Evolutionary conservation across 1,140 invertebrate genomes (phyloP).

Genomic region (Diprion similis): DNA sequence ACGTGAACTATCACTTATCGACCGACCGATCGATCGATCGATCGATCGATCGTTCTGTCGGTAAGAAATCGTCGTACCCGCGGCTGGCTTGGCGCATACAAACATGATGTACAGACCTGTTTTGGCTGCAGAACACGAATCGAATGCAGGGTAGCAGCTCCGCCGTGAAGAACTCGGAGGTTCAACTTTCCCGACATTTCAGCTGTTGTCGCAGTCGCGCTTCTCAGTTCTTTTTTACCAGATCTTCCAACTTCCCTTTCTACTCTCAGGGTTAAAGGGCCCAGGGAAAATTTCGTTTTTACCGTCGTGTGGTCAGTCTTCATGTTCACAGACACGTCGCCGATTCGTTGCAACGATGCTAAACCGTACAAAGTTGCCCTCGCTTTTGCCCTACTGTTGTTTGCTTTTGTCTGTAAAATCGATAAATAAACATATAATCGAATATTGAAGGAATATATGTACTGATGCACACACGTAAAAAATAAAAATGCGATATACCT

Average conservation of each 20-base stretch:
- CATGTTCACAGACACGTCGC: constrained; percentile 80
- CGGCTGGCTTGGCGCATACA: too few relatives aligned
- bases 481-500: not conserved
- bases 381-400: constrained; percentile 68
- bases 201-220: constrained; percentile 82
- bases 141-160: constrained; percentile 78
- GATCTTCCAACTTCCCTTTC: constrained; percentile 85
- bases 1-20: not conserved
- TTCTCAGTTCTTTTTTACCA: constrained; percentile 77
- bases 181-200: constrained; percentile 83
- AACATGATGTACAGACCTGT: constrained; percentile 67
- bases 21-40: not conserved
- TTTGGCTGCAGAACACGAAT: constrained; percentile 85
- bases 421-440: not conserved
- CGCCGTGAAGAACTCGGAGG: constrained; percentile 77
- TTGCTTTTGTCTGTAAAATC: constrained; percentile 53
- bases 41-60: not conserved
- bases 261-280: constrained; percentile 78
- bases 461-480: not conserved
- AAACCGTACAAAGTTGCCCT: constrained; percentile 81
- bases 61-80: not conserved
- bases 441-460: not conserved
- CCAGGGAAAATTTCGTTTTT: constrained; percentile 80
- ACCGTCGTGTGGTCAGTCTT: constrained; percentile 81
- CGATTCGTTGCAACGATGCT: constrained; percentile 75